Evolutionary conservation across 35 echinoderm and acorn worm genomes (phyloP), one percentile per base, ranked within the genome.

Genomic region (Amphiura filiformis): DNA sequence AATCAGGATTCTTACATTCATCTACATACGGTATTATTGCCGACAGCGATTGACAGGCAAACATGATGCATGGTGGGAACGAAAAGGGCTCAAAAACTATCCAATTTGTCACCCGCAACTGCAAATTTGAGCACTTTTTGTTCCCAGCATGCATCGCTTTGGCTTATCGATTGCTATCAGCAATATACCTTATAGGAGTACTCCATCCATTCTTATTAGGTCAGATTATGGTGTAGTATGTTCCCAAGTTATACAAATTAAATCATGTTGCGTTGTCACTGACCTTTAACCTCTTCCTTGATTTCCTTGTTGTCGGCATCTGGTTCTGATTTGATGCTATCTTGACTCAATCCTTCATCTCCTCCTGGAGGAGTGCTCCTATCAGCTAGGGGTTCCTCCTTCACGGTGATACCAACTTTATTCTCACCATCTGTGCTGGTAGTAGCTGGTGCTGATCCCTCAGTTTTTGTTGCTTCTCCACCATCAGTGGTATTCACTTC

Each of bases 381-480:
- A 52, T 7, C 44, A 52, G 44, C 7, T 7, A 20, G 7, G 44
- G 44, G 44, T 52, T 7, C 86, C 82, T 84, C 84, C 56, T 81
- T 92, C 35, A 85, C 87, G 15, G 83, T 81, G 20, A 77, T 81
- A 20, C 28, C 65, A 80, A 39, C 44, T 37, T 80, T 82, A 76
- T 84, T 34, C 85, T 83, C 34, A 31, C 38, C 37, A 86, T 76
- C 37, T 76, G 32, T 33, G 86, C 84, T 76, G 57, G 26, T 83
- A 78, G 56, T 37, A 52, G 36, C 89, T 91, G 76, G 36, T 37
- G 61, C 0, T 65, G 35, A 7, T 85, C 89, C 38, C 49, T 75
- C 18, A 36, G 22, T n/a, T 35, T 75, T 35, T 75, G 31, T 31
- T 31, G 5, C 32, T 39, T 38, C 44, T 38, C 2, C 35, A 1